Base-by-base conservation (phyloP, 64 coral and sea anemone genomes). In the Orbicella faveolata region DNA sequence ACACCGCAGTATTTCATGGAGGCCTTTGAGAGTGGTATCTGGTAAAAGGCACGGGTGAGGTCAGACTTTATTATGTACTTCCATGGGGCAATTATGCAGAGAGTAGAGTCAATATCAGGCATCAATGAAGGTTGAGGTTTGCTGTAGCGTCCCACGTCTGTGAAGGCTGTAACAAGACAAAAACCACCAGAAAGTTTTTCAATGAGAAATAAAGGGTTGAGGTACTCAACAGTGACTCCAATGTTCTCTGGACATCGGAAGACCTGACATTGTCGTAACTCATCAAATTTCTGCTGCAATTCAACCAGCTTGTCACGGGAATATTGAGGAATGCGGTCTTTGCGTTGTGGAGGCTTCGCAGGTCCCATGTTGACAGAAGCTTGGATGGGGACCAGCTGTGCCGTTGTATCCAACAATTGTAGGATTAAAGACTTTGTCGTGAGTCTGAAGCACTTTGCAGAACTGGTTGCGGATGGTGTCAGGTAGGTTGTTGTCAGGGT, bases 51-150 rank as follows among this genome's bases (percentile, higher is more conserved):
- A 30, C 30, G 30, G 30, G 30, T 30, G 30, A 30, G 30, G 30
- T 30, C 30, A 30, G 30, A 30, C 30, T 30, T 30, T 30, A 30
- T 30, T 30, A 30, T 30, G 30, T 30, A 30, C 30, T 30, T 30
- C 30, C 30, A 30, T 30, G 30, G 30, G 30, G 30, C 30, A 30
- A 30, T 30, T 30, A 33, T 72, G 14, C 82, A 74, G 36, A 92
- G 26, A 39, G 90, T 78, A 52, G 83, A 41, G 76, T 92, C 90
- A 21, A 92, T 81, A 26, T 92, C 84, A 34, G 83, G 83, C 41
- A 92, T 36, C 65, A 93, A n/a, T 1, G 77, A 93, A 34, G 91
- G 91, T 52, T 93, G 84, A 51, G 75, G 91, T 87, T 93, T 93
- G 83, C 61, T 81, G 55, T 87, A 93, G 9, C 77, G 76, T 6